phyloP scores from a whole-genome alignment of 2,113 vertebrate species.

The Equus przewalskii region DNA sequence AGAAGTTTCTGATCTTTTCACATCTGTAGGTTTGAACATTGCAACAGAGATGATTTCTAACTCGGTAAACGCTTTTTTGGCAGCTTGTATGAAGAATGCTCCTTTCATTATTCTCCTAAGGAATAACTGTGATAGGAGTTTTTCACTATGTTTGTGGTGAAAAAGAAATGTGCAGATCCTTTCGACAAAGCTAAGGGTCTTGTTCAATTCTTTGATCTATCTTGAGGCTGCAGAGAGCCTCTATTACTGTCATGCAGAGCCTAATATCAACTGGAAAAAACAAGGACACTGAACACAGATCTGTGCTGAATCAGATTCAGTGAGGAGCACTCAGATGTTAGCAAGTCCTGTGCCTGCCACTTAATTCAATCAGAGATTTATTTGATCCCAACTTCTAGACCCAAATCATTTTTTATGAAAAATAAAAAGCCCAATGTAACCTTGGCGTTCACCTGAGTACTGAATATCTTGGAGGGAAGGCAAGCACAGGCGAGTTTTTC shows the following conservation, averaged over 20 bases:
- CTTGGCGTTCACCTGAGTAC: slow-evolving; percentile 61
- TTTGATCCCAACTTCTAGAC: slow-evolving; percentile 48
- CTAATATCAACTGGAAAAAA: slow-evolving; percentile 71
- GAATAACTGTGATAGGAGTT: slow-evolving; percentile 56
- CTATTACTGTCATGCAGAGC: slow-evolving; percentile 45
- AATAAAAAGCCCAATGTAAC: slow-evolving; percentile 66
- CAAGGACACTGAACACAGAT: slow-evolving; percentile 48
- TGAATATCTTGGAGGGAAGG: slow-evolving; percentile 44
- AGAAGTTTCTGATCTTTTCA: not conserved
- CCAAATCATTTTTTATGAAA: slow-evolving; percentile 70
- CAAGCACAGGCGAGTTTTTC: slow-evolving; percentile 2
- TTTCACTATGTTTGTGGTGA: slow-evolving; percentile 67
- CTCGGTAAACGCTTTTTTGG: not conserved
- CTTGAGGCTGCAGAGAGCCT: slow-evolving; percentile 24
- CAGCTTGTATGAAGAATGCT: not conserved
- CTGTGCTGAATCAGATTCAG: slow-evolving; percentile 52
- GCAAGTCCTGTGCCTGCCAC: slow-evolving; percentile 38
- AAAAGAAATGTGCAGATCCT: slow-evolving; percentile 30
- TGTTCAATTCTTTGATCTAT: slow-evolving; percentile 66
- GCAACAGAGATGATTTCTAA: slow-evolving; percentile 4
- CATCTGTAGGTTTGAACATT: not conserved
- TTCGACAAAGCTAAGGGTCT: slow-evolving; percentile 55
- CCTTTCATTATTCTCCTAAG: slow-evolving; percentile 47
- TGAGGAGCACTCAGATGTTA: slow-evolving; percentile 47
- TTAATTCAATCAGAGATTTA: slow-evolving; percentile 71